phyloP scores from a whole-genome alignment of 1,140 invertebrate species.

The Sweltsa coloradensis region DNA sequence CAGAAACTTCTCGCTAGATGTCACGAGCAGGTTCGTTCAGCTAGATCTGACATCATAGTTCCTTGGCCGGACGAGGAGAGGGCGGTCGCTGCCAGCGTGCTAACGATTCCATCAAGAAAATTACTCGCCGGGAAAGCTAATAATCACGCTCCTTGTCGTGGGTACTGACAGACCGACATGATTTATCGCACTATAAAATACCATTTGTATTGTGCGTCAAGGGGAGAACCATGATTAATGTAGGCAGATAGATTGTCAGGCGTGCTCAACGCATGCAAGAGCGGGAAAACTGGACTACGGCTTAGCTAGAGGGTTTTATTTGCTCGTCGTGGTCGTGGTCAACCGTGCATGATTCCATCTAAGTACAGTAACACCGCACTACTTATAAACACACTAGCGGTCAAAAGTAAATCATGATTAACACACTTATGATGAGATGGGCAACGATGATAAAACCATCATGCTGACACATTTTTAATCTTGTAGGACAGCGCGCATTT shows the following conservation, averaged over 20 bases:
- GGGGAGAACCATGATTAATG: constrained; percentile 31
- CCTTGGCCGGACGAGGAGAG: not conserved
- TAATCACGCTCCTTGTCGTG: constrained; percentile 20
- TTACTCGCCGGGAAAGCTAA: constrained; percentile 14
- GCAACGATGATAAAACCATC: too few species aligned
- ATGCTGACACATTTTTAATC: too few species aligned
- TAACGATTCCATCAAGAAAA: constrained; percentile 15
- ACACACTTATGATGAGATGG: too few species aligned
- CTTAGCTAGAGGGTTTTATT: too few species aligned
- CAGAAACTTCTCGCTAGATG: not conserved
- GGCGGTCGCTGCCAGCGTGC: not conserved
- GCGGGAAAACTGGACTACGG: too few species aligned
- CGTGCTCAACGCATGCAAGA: constrained; percentile 28
- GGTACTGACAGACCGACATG: constrained; percentile 28
- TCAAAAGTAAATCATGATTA: too few species aligned
- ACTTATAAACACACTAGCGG: too few species aligned
- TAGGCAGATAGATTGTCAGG: constrained; percentile 18
- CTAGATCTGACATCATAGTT: not conserved
- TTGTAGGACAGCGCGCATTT: too few species aligned
- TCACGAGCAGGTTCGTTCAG: not conserved
- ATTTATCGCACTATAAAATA: constrained; percentile 36
- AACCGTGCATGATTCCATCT: too few species aligned
- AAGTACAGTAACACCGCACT: too few species aligned
- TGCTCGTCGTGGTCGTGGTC: too few species aligned
- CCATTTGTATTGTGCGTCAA: constrained; percentile 35